Conservation (phyloP, 2,113 vertebrate species). For the Ciconia boyciana region DNA sequence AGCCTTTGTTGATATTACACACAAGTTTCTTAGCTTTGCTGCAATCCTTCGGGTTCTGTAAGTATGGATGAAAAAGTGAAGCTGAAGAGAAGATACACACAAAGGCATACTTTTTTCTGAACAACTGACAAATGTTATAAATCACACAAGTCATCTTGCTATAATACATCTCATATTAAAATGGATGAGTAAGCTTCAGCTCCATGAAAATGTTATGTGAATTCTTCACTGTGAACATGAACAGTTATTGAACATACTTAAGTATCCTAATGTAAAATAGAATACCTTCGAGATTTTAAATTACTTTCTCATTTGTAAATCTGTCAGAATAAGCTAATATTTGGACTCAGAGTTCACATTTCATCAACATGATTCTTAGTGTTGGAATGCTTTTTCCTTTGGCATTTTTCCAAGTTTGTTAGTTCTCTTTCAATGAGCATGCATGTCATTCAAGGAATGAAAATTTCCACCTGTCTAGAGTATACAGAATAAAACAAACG, state of each 20-base stretch:
- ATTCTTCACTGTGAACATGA: conserved; percentile 8
- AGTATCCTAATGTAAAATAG: conserved; percentile 38
- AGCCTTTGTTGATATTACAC: conserved; percentile 99
- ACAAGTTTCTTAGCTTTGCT: conserved; percentile 95
- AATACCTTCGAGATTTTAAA: conserved; percentile 27
- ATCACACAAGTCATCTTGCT: not conserved
- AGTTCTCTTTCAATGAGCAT: not conserved
- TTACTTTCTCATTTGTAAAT: conserved; percentile 42
- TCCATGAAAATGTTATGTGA: conserved; percentile 40
- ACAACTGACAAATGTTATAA: not conserved
- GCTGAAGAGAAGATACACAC: not conserved
- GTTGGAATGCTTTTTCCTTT: not conserved
- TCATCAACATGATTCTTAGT: not conserved
- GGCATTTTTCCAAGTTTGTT: not conserved
- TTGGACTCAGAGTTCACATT: conserved; percentile 4
- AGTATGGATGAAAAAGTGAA: conserved; percentile 1
- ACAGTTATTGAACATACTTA: conserved; percentile 14
- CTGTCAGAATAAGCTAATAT: conserved; percentile 44
- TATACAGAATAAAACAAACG: not conserved
- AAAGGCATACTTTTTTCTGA: not conserved
- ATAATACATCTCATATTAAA: not conserved
- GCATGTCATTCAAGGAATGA: not conserved
- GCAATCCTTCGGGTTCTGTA: conserved; percentile 94
- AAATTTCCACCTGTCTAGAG: not conserved
- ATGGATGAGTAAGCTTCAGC: conserved; percentile 9